Evolutionary conservation across 2,888 invertebrate genomes (phyloP).

Genomic region (Ypsolopha scabrella): DNA sequence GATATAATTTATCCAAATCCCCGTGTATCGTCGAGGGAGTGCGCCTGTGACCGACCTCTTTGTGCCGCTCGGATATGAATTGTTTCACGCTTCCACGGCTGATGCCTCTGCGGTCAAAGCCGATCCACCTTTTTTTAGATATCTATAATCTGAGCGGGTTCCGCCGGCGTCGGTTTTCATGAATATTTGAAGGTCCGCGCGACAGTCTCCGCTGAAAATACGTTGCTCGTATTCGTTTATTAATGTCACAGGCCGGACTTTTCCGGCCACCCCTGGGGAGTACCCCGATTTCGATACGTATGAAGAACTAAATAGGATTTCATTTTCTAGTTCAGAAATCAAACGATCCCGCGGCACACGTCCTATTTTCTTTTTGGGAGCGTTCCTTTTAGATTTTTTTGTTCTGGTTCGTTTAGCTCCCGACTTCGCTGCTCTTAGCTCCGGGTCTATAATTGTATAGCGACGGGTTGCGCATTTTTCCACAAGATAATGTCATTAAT

Average conservation of each 20-base stretch:
- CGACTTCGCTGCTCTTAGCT: slow-evolving; percentile 14
- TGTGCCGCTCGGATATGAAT: slow-evolving; percentile 22
- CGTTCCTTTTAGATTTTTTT: slow-evolving; percentile 33
- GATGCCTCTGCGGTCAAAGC: slow-evolving; percentile 20
- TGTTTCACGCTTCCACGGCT: slow-evolving; percentile 28
- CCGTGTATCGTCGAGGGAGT: slow-evolving; percentile 9
- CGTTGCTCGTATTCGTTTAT: slow-evolving; percentile 47
- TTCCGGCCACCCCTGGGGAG: slow-evolving; percentile 30
- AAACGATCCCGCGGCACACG: slow-evolving; percentile 41
- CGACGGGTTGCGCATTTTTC: slow-evolving; percentile 43
- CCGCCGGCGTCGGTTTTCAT: slow-evolving; percentile 42
- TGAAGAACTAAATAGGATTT: slow-evolving; percentile 50
- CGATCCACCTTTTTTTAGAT: slow-evolving; percentile 37
- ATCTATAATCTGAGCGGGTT: slow-evolving; percentile 44
- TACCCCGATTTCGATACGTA: slow-evolving; percentile 23
- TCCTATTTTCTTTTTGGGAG: slow-evolving; percentile 30
- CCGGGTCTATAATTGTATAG: slow-evolving; percentile 40
- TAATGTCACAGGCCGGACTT: slow-evolving; percentile 38
- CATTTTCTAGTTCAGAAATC: slow-evolving; percentile 64
- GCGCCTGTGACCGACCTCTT: background rate
- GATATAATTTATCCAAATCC: slow-evolving; percentile 19
- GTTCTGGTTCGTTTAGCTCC: slow-evolving; percentile 32
- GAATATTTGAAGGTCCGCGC: slow-evolving; percentile 57
- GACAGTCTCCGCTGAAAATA: slow-evolving; percentile 42
- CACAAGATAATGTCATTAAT: slow-evolving; percentile 55